Conservation (phyloP, 2,888 invertebrate species). For the Campoplex capitator region DNA sequence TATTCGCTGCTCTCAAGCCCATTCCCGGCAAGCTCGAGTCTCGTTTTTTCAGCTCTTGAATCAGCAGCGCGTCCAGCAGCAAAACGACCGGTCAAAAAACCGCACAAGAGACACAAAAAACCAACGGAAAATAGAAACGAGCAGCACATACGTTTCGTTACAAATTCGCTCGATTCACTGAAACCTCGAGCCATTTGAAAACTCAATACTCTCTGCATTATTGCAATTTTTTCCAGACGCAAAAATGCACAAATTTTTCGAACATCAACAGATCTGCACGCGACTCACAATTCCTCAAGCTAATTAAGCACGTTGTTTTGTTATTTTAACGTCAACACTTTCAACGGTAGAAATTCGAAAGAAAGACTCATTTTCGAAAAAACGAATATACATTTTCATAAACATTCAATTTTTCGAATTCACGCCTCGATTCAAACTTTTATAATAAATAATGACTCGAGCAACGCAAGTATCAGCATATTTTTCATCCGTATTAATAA, state of each 20-base stretch:
- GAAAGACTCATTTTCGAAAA: background rate
- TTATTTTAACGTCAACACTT: background rate
- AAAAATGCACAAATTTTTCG: background rate
- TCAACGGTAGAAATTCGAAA: background rate
- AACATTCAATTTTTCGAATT: background rate
- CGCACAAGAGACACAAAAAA: slow-evolving; percentile 85
- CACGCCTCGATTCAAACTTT: background rate
- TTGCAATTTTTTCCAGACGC: slow-evolving; percentile 20
- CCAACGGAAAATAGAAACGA: slow-evolving; percentile 85
- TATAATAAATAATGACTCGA: background rate
- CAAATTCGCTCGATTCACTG: slow-evolving; percentile 83
- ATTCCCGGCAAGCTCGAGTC: slow-evolving; percentile 78
- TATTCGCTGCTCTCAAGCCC: slow-evolving; percentile 76
- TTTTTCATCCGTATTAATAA: too few species aligned
- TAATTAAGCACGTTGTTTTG: background rate
- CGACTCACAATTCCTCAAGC: too few species aligned
- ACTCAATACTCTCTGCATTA: slow-evolving; percentile 85
- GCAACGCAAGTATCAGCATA: background rate
- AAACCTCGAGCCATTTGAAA: slow-evolving; percentile 84
- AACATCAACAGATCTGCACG: background rate
- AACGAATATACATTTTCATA: background rate
- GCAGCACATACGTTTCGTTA: slow-evolving; percentile 85
- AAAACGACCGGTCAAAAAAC: slow-evolving; percentile 85
- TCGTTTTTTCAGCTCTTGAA: slow-evolving; percentile 76
- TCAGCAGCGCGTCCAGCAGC: slow-evolving; percentile 82